These are phyloP conservation scores for Drosophila navojoa DNA, from an alignment of 1,140 invertebrate genomes.

Conservation along the genomic window DNA sequence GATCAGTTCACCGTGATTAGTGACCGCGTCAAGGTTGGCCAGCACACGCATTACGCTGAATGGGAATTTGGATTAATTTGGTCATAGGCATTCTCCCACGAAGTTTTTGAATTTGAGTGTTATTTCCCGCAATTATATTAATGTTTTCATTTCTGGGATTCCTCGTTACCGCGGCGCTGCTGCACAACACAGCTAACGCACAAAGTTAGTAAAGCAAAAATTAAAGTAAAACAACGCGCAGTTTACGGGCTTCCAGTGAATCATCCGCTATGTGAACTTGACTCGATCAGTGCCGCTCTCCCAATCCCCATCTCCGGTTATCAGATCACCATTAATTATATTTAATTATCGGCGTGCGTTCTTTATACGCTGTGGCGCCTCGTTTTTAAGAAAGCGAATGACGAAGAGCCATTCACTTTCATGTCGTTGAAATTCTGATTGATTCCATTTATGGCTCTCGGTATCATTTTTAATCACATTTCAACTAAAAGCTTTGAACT, in stretches of 20 bases:
- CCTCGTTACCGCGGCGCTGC: conserved; percentile 31
- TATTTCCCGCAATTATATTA: conserved; percentile 50
- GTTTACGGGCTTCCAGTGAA: conserved; percentile 35
- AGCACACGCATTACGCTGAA: neutral
- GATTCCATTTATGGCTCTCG: no score
- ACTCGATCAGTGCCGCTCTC: conserved; percentile 1
- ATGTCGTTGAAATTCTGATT: no score
- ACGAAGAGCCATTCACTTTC: no score
- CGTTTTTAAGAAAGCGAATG: no score
- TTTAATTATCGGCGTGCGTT: no score
- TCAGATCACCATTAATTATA: no score
- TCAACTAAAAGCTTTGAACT: no score
- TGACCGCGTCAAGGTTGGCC: neutral
- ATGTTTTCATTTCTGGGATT: conserved; percentile 32
- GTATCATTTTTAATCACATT: no score
- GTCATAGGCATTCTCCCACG: neutral
- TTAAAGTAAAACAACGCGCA: neutral
- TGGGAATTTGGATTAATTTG: neutral
- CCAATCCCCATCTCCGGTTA: neutral
- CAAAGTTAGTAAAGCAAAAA: conserved; percentile 58
- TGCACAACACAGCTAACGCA: conserved; percentile 41
- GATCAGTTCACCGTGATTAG: conserved; percentile 20
- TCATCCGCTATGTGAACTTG: conserved; percentile 43
- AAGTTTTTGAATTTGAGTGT: neutral
- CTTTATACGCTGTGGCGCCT: no score